These are phyloP conservation scores for Haliclona indistincta DNA, from an alignment of 37 sponge, comb jelly and placozoan species.

Conservation along the genomic window DNA sequence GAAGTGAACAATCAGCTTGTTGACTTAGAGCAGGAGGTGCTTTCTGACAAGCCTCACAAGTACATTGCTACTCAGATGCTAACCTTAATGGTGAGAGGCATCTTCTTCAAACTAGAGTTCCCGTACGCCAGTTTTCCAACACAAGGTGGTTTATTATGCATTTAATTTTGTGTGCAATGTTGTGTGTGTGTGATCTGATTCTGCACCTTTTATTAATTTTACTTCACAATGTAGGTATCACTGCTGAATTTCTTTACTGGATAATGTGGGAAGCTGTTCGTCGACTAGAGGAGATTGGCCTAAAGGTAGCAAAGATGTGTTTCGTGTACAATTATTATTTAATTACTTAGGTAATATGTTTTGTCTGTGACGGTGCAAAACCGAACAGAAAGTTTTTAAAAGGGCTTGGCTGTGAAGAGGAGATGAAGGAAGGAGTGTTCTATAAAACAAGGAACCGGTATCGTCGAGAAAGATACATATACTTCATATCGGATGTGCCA, in stretches of 20 bases:
- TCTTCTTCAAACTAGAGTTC: conserved; percentile 21
- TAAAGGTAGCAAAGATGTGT: conserved; percentile 4
- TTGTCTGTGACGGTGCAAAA: conserved; percentile 21
- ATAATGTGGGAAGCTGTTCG: conserved; percentile 30
- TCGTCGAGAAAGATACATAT: conserved; percentile 8
- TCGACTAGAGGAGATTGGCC: neutral
- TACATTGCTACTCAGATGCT: conserved; percentile 19
- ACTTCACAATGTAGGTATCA: no score
- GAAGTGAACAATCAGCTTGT: neutral
- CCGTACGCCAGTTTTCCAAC: conserved; percentile 23
- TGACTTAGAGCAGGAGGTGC: neutral
- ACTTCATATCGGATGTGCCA: conserved; percentile 38
- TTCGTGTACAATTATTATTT: neutral
- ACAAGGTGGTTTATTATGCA: neutral
- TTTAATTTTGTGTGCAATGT: neutral
- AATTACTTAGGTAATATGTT: neutral
- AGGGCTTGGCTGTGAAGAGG: neutral
- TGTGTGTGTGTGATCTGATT: no score
- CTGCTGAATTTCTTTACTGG: neutral
- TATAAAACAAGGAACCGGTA: conserved; percentile 30
- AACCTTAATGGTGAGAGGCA: conserved; percentile 42
- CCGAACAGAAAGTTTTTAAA: conserved; percentile 18
- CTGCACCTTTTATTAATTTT: no score
- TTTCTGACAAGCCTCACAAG: neutral
- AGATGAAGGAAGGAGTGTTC: neutral